Evolutionary conservation across 2,888 invertebrate genomes (phyloP).

Genomic region (Eupithecia centaureata): DNA sequence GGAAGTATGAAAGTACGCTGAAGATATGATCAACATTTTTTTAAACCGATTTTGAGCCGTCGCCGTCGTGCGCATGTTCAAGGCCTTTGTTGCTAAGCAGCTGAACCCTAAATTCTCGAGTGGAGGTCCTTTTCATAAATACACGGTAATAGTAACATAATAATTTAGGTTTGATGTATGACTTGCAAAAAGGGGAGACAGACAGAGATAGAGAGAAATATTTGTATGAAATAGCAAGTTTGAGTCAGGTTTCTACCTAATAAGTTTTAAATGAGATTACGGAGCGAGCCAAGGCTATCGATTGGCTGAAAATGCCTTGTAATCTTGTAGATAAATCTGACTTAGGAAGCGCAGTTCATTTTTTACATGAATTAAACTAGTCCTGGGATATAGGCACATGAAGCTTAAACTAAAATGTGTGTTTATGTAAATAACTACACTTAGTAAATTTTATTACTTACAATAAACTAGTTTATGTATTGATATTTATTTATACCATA

Average conservation of each 20-base stretch:
- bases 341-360: background rate
- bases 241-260: background rate
- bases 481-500: too few relatives aligned
- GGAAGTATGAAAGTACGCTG: constrained; percentile 12
- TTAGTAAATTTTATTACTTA: too few relatives aligned
- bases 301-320: background rate
- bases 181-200: background rate
- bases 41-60: background rate
- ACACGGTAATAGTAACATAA: constrained; percentile 27
- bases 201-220: background rate
- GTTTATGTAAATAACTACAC: too few relatives aligned
- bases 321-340: background rate
- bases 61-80: background rate
- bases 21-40: background rate
- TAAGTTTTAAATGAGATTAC: background rate
- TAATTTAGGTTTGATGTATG: constrained; percentile 9
- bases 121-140: constrained; percentile 35
- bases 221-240: background rate
- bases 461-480: too few relatives aligned
- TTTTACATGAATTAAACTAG: too few relatives aligned
- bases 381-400: too few relatives aligned
- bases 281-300: background rate
- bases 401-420: too few relatives aligned
- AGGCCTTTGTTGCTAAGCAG: constrained; percentile 9
- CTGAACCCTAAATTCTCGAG: constrained; percentile 29